Conservation (phyloP, 1,140 invertebrate genomes). For the Drosophila tropicalis region DNA sequence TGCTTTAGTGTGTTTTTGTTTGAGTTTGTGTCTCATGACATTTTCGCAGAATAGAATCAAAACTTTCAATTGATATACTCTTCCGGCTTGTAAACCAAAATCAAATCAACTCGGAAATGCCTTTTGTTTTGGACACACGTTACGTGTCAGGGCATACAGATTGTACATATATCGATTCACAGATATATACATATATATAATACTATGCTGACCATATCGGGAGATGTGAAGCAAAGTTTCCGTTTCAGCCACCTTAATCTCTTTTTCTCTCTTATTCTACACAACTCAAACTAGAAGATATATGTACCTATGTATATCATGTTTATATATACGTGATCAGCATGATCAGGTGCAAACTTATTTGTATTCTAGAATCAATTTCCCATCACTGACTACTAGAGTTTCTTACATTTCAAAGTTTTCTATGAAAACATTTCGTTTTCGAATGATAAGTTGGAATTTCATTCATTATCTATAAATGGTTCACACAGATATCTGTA, state of each 20-base stretch:
- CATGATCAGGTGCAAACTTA: neutral
- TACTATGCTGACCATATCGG: neutral
- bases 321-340: neutral
- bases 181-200: neutral
- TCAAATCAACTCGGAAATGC: constrained; percentile 42
- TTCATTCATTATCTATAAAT: too few species aligned
- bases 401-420: too few species aligned
- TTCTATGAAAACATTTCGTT: neutral
- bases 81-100: constrained; percentile 25
- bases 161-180: neutral
- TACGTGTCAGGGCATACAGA: constrained; percentile 26
- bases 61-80: constrained; percentile 36
- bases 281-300: neutral
- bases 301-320: neutral
- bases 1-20: constrained; percentile 13
- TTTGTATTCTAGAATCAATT: neutral
- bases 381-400: neutral
- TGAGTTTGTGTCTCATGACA: constrained; percentile 46
- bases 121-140: constrained; percentile 48
- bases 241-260: neutral
- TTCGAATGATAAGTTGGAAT: too few species aligned
- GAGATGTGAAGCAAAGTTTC: neutral
- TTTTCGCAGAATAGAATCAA: constrained; percentile 45
- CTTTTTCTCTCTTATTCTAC: too few species aligned
- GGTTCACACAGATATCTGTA: too few species aligned